phyloP scores from a whole-genome alignment of 2,888 invertebrate genomes.

The Orgyia antiqua region DNA sequence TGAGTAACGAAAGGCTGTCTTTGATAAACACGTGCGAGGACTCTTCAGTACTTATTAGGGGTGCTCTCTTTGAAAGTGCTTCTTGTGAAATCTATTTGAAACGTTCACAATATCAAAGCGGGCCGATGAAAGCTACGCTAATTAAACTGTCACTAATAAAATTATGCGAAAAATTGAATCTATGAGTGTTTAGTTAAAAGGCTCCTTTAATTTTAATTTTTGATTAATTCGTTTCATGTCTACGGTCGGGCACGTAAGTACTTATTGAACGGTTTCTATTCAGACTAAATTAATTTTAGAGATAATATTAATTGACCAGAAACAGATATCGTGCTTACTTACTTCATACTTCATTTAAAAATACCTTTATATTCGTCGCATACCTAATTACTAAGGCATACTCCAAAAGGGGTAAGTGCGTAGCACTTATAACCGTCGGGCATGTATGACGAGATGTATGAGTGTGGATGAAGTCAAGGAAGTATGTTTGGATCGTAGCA shows the following conservation, averaged over 20 bases:
- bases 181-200: conserved; percentile 51
- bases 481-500: too few relatives aligned
- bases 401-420: too few relatives aligned
- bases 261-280: conserved; percentile 10
- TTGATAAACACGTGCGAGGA: conserved; percentile 79
- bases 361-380: too few relatives aligned
- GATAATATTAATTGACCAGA: too few relatives aligned
- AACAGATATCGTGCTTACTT: too few relatives aligned
- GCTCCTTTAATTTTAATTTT: conserved; percentile 38
- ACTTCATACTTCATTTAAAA: too few relatives aligned
- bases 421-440: too few relatives aligned
- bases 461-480: too few relatives aligned
- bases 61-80: conserved; percentile 52
- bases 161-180: conserved; percentile 73
- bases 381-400: too few relatives aligned
- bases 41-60: conserved; percentile 79
- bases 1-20: conserved; percentile 79
- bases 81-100: conserved; percentile 73
- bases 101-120: conserved; percentile 75
- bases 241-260: conserved; percentile 1
- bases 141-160: conserved; percentile 77
- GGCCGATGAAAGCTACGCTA: conserved; percentile 72
- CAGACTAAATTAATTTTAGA: conserved; percentile 9
- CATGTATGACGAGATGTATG: too few relatives aligned
- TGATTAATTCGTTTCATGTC: conserved; percentile 17